Base-by-base conservation (phyloP, 2,113 vertebrate genomes). In the Lepus europaeus region DNA sequence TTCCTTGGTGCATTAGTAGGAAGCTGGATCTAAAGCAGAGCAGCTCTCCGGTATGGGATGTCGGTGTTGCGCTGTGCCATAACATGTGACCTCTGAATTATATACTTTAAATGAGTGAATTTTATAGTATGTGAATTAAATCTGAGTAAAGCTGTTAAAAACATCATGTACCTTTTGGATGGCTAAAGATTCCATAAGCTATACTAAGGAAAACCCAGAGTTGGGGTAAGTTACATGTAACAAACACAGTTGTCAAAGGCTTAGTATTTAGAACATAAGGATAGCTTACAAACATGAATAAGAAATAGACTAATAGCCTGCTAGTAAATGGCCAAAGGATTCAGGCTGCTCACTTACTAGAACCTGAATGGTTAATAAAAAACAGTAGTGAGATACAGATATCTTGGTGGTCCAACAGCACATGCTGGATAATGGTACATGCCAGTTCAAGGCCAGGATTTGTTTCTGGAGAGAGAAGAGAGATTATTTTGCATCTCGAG, bases 91-190 rank as follows among this genome's bases (percentile, higher is more conserved):
- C 56, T 59, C 56, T 59, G 56, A 59, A 17, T 13, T 59, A 59
- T 59, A 59, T 19, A 59, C 56, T 19, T 59, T 59, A 59, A 59
- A 59, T 4, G 10, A 19, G n/a, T 88, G 59, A 74, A 53, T 69
- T 91, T 4, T 59, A 39, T 78, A 13, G 10, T 72, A 63, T 63
- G 27, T n/a, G 49, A 88, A 63, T 85, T 93, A 80, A 10, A 33
- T 81, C 33, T 93, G 20, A 59, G 12, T 70, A 88, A 66, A 86
- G 20, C 45, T 66, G 12, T 92, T 93, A 73, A 73, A 85, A 68
- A 74, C 36, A 74, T 23, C 31, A 82, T 83, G 20, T 92, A 80
- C 33, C 45, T 77, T 88, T 81, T 1, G 4, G 61, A 73, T 33
- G 69, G 33, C 31, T 70, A 25, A 64, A 81, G 25, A 78, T 36